A percentile compares a stretch with the other conserved stretches of the same genome.
Evolutionary conservation across 2,888 invertebrate species (phyloP).

Genomic region (Muschampia plurimacula): DNA sequence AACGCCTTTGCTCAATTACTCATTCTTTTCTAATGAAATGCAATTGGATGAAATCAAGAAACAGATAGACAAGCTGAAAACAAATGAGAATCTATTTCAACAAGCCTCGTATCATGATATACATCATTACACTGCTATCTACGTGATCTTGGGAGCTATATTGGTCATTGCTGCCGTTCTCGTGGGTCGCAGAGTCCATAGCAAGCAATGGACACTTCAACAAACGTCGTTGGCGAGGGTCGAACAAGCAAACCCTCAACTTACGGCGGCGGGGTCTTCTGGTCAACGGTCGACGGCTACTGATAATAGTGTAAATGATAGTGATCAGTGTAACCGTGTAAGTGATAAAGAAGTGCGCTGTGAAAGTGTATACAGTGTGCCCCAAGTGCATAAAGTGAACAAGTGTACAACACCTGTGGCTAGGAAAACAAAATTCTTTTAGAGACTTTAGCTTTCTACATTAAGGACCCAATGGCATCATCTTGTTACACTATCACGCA

Average conservation of each 20-base stretch:
- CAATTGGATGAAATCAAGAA: conserved; percentile 9
- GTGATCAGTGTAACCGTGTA: background rate
- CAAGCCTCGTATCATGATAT: conserved; percentile 8
- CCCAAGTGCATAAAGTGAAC: conserved; percentile 11
- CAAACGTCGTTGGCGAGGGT: background rate
- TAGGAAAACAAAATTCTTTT: background rate
- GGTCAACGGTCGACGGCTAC: background rate
- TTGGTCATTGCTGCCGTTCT: background rate
- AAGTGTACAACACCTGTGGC: background rate
- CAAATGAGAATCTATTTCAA: background rate
- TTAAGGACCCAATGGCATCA: background rate
- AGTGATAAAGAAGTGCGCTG: conserved; percentile 7
- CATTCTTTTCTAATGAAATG: conserved; percentile 12
- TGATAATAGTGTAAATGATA: background rate
- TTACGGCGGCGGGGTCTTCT: background rate
- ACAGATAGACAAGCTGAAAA: too few species aligned
- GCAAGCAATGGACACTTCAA: background rate
- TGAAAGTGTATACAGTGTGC: conserved; percentile 9
- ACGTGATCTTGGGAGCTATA: background rate
- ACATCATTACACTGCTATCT: conserved; percentile 9
- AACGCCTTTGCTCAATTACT: conserved; percentile 10
- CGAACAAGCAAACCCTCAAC: background rate
- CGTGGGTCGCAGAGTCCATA: background rate
- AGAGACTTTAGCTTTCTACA: background rate
- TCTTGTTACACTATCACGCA: background rate